phyloP scores from a whole-genome alignment of 2,113 vertebrate species.

The Panthera uncia region DNA sequence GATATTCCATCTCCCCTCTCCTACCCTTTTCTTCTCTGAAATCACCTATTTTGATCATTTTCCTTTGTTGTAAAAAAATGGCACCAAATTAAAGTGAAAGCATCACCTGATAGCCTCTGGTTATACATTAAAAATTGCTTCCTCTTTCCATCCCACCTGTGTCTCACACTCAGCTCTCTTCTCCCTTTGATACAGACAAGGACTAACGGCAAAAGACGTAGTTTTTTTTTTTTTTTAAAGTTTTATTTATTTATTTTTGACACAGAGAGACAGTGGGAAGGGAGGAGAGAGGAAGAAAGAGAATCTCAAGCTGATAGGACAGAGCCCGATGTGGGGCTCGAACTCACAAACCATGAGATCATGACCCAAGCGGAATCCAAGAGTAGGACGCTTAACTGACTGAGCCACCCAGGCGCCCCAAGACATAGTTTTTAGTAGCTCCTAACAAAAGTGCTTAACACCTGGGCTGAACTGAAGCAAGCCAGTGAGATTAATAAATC shows the following conservation, averaged over 20 bases:
- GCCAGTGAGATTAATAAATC: not conserved
- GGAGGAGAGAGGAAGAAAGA: too few species aligned
- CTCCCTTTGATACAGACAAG: slow-evolving; percentile 22
- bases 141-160: not conserved
- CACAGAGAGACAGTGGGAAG: too few species aligned
- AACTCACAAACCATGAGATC: too few species aligned
- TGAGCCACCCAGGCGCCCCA: not conserved
- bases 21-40: not conserved
- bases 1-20: not conserved
- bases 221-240: too few species aligned
- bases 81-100: slow-evolving; percentile 41
- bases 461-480: not conserved
- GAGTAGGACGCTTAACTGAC: too few species aligned
- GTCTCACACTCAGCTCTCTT: not conserved
- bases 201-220: not conserved
- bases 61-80: not conserved
- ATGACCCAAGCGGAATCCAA: too few species aligned
- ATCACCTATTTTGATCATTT: slow-evolving; percentile 65
- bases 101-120: not conserved
- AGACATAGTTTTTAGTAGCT: not conserved
- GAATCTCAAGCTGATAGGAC: too few species aligned
- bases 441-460: slow-evolving; percentile 13
- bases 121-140: slow-evolving; percentile 38
- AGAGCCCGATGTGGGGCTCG: too few species aligned
- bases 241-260: too few species aligned